A percentile compares a stretch with the other conserved stretches of the same genome.
phyloP scores from a whole-genome alignment of 2,888 invertebrate species.

The Beris chalybata region DNA sequence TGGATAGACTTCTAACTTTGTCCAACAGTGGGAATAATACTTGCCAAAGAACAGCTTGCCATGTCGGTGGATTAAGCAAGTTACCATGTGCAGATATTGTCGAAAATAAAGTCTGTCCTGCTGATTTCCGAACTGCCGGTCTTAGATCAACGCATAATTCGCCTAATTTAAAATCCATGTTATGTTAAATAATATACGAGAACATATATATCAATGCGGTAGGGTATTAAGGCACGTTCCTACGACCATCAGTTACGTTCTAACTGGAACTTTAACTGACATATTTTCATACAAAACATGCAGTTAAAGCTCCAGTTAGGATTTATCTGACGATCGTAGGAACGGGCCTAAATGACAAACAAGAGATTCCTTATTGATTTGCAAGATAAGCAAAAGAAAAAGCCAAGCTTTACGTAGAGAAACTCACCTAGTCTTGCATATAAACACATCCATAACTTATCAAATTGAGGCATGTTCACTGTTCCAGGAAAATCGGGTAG shows the following conservation, averaged over 20 bases:
- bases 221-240: conserved; percentile 1
- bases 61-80: conserved; percentile 82
- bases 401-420: not conserved
- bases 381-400: too few relatives aligned
- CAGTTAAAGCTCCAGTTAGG: too few relatives aligned
- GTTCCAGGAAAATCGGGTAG: conserved; percentile 83
- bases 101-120: conserved; percentile 96
- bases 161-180: conserved; percentile 55
- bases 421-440: conserved; percentile 72
- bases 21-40: conserved; percentile 94
- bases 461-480: conserved; percentile 83
- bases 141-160: conserved; percentile 93
- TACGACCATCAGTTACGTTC: too few relatives aligned
- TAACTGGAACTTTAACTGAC: too few relatives aligned
- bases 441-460: conserved; percentile 95
- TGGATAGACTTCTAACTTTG: conserved; percentile 75
- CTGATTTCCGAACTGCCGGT: conserved; percentile 95
- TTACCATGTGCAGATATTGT: conserved; percentile 95
- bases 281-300: too few relatives aligned
- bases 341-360: conserved; percentile 58
- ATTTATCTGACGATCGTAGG: too few relatives aligned
- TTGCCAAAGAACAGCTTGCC: conserved; percentile 94
- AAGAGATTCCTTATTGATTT: not conserved
- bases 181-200: not conserved
- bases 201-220: not conserved